Evolutionary conservation across 2,888 invertebrate species (phyloP), one percentile per base, ranked within the genome.

Genomic region (Dichetophora obliterata): DNA sequence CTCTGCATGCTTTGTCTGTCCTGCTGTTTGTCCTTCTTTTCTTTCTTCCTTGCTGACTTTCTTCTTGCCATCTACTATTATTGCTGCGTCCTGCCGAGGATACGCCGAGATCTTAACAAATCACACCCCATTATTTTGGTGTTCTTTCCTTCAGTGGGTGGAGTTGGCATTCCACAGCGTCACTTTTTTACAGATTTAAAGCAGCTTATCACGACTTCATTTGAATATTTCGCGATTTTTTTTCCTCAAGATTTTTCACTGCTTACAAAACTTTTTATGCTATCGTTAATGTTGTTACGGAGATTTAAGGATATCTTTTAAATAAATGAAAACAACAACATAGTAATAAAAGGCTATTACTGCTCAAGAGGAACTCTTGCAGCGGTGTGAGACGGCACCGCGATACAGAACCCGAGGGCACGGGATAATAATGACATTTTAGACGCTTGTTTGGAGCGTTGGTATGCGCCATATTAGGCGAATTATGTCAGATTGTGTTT

Each of bases 121-220:
- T 86, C 85, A 86, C 85, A 85, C 85, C 86, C 86, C 83, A 86
- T 85, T 85, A 86, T 84, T 77, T 63, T 48, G 11, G 59, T 59
- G 70, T 19, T 73, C 77, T 65, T 24, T 76, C 34, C 63, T 52
- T 5, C 37, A 31, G 43, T 66, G 78, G 19, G 52, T 75, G 70
- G 71, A 57, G 76, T 61, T 16, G 70, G 76, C 77, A 79, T 78
- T 77, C 78, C 79, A 72, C 71, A 79, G 77, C 84, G 82, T 83
- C 85, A 83, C 84, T 86, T 87, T 86, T 86, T 86, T 84, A 86
- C 86, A 85, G 88, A 88, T 88, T 88, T 87, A 82, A 81, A 87
- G 87, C 84, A 85, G 88, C 88, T 88, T 88, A 88, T 88, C 88
- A 87, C 85, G 83, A 85, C 86, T 87, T 88, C 85, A 86, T 88